Evolutionary conservation across 2,797 vertebrate species (phyloP).

Genomic region (Lates japonicus): DNA sequence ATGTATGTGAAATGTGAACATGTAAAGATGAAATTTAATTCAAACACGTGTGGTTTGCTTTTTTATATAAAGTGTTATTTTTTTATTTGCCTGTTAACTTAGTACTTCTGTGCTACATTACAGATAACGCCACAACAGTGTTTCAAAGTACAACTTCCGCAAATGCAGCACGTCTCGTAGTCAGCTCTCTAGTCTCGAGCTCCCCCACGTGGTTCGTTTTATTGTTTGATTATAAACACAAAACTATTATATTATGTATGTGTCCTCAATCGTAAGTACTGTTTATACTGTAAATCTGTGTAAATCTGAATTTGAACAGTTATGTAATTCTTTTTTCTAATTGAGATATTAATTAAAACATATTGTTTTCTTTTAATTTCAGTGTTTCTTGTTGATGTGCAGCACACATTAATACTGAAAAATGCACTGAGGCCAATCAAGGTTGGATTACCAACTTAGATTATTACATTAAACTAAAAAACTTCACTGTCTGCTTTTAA

Average conservation of each 20-base stretch:
- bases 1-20: not conserved
- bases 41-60: not conserved
- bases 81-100: not conserved
- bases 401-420: not conserved
- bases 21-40: not conserved
- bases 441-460: not conserved
- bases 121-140: not conserved
- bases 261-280: too few relatives aligned
- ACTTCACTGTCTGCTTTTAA: too few relatives aligned
- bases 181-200: slow-evolving; percentile 26
- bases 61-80: not conserved
- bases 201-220: slow-evolving; percentile 20
- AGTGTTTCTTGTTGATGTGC: not conserved
- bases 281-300: too few relatives aligned
- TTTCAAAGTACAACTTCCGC: not conserved
- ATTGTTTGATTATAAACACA: too few relatives aligned
- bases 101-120: not conserved
- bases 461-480: not conserved
- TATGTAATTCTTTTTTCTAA: not conserved
- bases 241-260: too few relatives aligned
- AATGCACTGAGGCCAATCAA: not conserved
- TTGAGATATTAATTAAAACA: not conserved
- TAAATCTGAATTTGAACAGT: too few relatives aligned
- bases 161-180: not conserved
- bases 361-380: not conserved